A percentile compares a stretch with the other conserved stretches of the same genome.
These are phyloP conservation scores for Cnemophilus loriae DNA, from an alignment of 2,113 vertebrate genomes.

Conservation along the genomic window DNA sequence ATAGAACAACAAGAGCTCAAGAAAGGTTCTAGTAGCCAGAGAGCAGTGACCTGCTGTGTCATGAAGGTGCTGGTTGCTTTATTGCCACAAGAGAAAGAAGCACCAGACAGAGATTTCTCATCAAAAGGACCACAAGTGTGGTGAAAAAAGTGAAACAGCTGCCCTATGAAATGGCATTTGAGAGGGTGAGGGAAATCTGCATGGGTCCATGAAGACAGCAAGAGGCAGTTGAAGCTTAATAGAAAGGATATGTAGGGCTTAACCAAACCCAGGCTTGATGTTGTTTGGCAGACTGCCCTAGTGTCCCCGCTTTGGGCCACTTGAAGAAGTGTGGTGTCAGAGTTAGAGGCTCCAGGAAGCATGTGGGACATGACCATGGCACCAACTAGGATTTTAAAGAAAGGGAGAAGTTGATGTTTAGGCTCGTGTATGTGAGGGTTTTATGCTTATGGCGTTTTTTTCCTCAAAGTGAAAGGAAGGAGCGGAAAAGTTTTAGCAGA, in stretches of 20 bases:
- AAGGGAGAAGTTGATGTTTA: neutral
- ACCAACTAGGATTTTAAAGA: neutral
- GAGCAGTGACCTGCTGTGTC: neutral
- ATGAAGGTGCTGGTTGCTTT: neutral
- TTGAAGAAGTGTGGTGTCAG: neutral
- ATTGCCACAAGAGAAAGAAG: neutral
- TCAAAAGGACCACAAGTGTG: neutral
- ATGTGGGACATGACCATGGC: accelerated
- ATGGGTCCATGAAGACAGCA: neutral
- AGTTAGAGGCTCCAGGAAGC: neutral
- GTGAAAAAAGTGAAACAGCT: neutral
- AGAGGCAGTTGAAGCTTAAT: neutral
- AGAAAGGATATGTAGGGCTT: neutral
- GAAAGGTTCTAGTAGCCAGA: neutral
- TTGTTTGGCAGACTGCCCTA: accelerated
- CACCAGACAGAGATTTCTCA: neutral
- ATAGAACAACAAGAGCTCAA: neutral
- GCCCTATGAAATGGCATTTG: neutral
- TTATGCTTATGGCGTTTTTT: neutral
- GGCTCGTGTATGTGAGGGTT: neutral
- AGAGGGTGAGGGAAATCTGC: neutral
- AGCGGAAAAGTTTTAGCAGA: neutral
- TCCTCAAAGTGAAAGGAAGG: neutral
- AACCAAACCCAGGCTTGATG: neutral
- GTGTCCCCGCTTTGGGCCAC: neutral